Conservation (phyloP, 2,113 vertebrate species). For the Entelurus aequoreus region DNA sequence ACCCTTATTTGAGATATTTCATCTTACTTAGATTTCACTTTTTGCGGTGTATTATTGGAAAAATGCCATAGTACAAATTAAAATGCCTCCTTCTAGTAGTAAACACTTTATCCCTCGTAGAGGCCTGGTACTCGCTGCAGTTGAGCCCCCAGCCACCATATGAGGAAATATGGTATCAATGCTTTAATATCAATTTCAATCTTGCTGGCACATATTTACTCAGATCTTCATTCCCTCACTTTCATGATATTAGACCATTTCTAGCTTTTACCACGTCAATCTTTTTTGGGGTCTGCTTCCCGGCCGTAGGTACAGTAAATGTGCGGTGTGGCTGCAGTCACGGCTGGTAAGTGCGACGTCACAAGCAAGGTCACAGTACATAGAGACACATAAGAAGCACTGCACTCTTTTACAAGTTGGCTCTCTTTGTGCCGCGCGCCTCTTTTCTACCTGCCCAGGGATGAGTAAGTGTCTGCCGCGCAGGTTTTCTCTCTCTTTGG, state of each 20-base stretch:
- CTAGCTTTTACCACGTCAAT: slow-evolving; percentile 2
- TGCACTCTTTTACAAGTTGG: slow-evolving; percentile 7
- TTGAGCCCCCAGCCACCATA: not conserved
- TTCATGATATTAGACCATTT: not conserved
- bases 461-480: slow-evolving; percentile 48
- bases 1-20: no score
- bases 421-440: slow-evolving; percentile 37
- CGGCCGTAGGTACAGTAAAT: slow-evolving; percentile 16
- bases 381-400: slow-evolving; percentile 21
- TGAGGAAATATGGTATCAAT: slow-evolving; percentile 1
- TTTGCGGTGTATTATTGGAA: no score
- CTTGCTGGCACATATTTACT: not conserved
- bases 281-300: slow-evolving; percentile 11
- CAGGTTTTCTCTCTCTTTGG: slow-evolving; percentile 11
- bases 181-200: not conserved
- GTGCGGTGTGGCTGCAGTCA: slow-evolving; percentile 46
- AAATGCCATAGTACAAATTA: no score
- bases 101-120: no score
- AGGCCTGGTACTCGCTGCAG: no score
- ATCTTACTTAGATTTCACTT: no score
- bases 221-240: not conserved
- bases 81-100: no score
- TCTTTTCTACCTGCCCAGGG: slow-evolving; percentile 36
- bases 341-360: slow-evolving; percentile 58
- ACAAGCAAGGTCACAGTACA: slow-evolving; percentile 27